Evolutionary conservation across 2,113 vertebrate species (phyloP), one percentile per base, ranked within the genome.

Genomic region (Leptobrachium leishanense): DNA sequence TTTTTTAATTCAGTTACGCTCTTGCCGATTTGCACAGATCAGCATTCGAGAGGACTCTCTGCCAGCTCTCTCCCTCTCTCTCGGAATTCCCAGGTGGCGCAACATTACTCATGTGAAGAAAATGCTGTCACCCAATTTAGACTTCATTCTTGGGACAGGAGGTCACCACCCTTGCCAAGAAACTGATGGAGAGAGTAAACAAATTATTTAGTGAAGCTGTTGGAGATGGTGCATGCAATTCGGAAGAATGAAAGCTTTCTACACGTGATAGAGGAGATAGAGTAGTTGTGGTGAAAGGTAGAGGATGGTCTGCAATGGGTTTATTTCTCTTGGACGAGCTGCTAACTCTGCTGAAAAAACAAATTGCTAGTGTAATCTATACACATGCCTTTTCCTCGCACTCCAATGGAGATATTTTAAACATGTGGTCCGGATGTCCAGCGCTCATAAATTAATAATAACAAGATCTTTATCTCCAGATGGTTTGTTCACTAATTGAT

Each of bases 51-150:
- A 50, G 46, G 4, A 5, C 46, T 50, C 4, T 50, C 46, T 8
- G 8, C 46, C 46, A 50, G 46, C 8, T 50, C 46, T 5, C 4
- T 50, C 46, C 2, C 31, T 1, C 50, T 69, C 46, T 12, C 39
- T 69, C 6, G 6, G 10, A 77, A 62, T 69, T 69, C 66, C 12
- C 50, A 57, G 50, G 65, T 57, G 75, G n/a, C n/a, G 53, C 9
- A 55, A 59, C 53, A 69, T 59, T 13, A 69, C 53, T 69, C 9
- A 13, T 57, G 66, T 59, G 46, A 69, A 43, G 68, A 59, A 68
- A 75, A 68, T 39, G 65, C 75, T 68, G 65, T 68, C 65, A 68
- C 75, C 75, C 50, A 76, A 62, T 69, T 77, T 77, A 77, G 75
- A 77, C 54, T 68, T 46, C 9, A 50, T 59, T 69, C 66, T 31